phyloP scores from a whole-genome alignment of 2,888 invertebrate genomes.

The Actias luna region DNA sequence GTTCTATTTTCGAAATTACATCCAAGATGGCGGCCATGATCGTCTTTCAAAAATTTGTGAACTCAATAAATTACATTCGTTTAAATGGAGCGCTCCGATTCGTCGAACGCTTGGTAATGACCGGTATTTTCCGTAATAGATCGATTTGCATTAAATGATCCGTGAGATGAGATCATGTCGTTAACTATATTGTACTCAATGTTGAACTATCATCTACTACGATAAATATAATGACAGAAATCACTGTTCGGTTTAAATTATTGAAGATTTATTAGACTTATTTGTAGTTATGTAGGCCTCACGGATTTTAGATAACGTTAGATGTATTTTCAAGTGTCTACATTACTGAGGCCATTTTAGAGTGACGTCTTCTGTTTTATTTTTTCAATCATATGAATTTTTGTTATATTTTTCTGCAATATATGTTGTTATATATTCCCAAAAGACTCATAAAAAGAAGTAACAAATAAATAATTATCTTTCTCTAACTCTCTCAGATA shows the following conservation, averaged over 20 bases:
- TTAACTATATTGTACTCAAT: slow-evolving; percentile 62
- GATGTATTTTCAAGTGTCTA: neutral
- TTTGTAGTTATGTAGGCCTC: neutral
- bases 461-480: too few relatives aligned
- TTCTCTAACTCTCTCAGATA: neutral
- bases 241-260: slow-evolving; percentile 39
- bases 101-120: slow-evolving; percentile 59
- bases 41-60: slow-evolving; percentile 69
- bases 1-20: slow-evolving; percentile 63
- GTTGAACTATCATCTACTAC: slow-evolving; percentile 49
- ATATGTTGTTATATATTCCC: too few relatives aligned
- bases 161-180: slow-evolving; percentile 71
- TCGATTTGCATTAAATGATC: slow-evolving; percentile 78
- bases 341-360: too few relatives aligned
- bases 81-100: slow-evolving; percentile 61
- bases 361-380: neutral
- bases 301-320: neutral
- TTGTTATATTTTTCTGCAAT: too few relatives aligned
- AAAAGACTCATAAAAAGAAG: too few relatives aligned
- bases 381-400: too few relatives aligned
- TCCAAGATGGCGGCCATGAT: slow-evolving; percentile 65
- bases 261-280: neutral
- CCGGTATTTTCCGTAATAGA: slow-evolving; percentile 65
- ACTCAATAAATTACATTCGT: slow-evolving; percentile 70
- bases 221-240: slow-evolving; percentile 40